Conservation (phyloP, 2,888 invertebrate species). For the Platypus cylindrus region DNA sequence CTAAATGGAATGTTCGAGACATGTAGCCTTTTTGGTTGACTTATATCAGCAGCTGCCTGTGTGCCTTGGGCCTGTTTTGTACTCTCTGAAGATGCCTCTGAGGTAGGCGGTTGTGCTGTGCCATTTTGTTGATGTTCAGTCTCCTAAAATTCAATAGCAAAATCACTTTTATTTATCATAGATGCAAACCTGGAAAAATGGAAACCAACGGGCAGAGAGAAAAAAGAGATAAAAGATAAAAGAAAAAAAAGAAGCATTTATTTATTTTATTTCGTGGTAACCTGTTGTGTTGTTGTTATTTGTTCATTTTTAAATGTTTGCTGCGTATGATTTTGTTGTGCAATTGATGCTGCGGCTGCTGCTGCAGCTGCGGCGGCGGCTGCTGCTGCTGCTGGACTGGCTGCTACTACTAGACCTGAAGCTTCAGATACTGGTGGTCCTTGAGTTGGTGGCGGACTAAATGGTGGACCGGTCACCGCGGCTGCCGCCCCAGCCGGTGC, state of each 20-base stretch:
- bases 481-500: slow-evolving; percentile 32
- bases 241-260: too few species aligned
- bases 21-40: slow-evolving; percentile 90
- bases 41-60: slow-evolving; percentile 41
- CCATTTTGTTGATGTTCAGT: slow-evolving; percentile 20
- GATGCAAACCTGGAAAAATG: too few species aligned
- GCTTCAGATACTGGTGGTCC: slow-evolving; percentile 36
- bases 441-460: slow-evolving; percentile 34
- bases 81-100: slow-evolving; percentile 23
- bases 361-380: slow-evolving; percentile 30
- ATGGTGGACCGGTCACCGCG: slow-evolving; percentile 31
- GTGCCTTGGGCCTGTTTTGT: slow-evolving; percentile 22
- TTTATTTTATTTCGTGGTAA: too few species aligned
- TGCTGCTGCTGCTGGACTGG: slow-evolving; percentile 26
- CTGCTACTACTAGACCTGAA: slow-evolving; percentile 28
- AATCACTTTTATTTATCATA: too few species aligned
- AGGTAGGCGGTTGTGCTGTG: slow-evolving; percentile 19
- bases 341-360: slow-evolving; percentile 35
- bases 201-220: too few species aligned
- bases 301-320: slow-evolving; percentile 21
- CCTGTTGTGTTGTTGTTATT: slow-evolving; percentile 17
- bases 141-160: slow-evolving; percentile 16
- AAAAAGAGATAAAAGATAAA: too few species aligned
- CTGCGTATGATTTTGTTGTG: slow-evolving; percentile 26
- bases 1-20: slow-evolving; percentile 99